Percentiles rank a stretch among this genome's conserved stretches.
Evolutionary conservation across 2,113 vertebrate genomes (phyloP).

Genomic region (Rhadina sibilatrix): DNA sequence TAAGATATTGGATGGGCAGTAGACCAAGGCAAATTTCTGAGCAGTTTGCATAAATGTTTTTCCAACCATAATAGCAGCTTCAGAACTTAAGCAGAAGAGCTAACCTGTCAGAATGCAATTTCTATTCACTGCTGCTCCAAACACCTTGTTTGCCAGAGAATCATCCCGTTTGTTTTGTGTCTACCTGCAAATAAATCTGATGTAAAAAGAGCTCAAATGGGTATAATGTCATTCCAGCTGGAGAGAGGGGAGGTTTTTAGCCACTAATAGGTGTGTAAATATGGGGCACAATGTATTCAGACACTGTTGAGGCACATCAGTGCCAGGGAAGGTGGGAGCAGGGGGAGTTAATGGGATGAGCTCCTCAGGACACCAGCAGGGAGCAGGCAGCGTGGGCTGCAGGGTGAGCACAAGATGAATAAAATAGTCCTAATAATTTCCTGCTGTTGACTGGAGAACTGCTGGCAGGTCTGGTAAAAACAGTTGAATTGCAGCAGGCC

Average conservation of each 20-base stretch:
- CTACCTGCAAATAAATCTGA: neutral
- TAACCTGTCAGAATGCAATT: constrained; percentile 34
- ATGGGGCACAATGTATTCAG: neutral
- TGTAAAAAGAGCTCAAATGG: neutral
- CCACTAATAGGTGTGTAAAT: neutral
- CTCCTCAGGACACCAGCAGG: neutral
- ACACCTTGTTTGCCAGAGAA: neutral
- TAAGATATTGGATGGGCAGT: constrained; percentile 50
- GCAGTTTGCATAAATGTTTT: constrained; percentile 59
- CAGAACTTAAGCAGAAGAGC: neutral
- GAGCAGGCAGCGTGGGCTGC: neutral
- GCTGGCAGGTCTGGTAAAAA: neutral
- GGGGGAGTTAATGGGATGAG: neutral
- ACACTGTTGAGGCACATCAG: rapidly evolving
- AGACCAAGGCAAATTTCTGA: constrained; percentile 55
- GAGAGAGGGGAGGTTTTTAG: neutral
- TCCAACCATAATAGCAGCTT: neutral
- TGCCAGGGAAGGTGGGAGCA: neutral
- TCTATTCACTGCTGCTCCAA: constrained; percentile 23
- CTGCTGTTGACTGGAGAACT: neutral
- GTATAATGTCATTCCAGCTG: neutral
- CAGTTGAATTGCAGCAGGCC: neutral
- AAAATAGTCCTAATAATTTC: neutral
- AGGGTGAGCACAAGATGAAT: neutral
- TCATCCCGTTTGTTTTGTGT: neutral